phyloP scores from a whole-genome alignment of 2,888 invertebrate genomes.

The Cantharis nigra region DNA sequence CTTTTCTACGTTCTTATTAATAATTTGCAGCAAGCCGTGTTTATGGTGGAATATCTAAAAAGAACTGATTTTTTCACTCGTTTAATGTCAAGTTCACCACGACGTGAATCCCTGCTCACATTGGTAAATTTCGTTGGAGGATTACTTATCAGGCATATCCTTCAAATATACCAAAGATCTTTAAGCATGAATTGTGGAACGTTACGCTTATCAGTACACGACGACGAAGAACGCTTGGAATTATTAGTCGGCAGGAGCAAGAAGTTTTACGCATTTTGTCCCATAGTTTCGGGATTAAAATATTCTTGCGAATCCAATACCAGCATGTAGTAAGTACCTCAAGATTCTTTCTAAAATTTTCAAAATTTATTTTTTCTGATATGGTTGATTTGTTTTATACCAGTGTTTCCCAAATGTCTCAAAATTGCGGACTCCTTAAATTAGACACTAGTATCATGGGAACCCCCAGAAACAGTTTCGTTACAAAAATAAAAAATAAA shows the following conservation, averaged over 20 bases:
- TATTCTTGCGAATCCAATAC: not conserved
- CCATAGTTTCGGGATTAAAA: not conserved
- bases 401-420: too few relatives aligned
- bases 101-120: too few relatives aligned
- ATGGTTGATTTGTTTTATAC: too few relatives aligned
- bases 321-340: not conserved
- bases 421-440: too few relatives aligned
- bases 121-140: not conserved
- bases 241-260: not conserved
- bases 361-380: too few relatives aligned
- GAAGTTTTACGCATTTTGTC: not conserved
- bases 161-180: not conserved
- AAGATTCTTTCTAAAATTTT: too few relatives aligned
- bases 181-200: not conserved
- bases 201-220: not conserved
- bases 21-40: not conserved
- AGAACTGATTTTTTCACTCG: too few relatives aligned
- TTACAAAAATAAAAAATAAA: too few relatives aligned
- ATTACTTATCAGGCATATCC: not conserved
- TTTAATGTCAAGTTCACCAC: too few relatives aligned
- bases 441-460: too few relatives aligned
- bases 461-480: too few relatives aligned
- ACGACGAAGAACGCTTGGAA: not conserved
- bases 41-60: not conserved
- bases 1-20: too few relatives aligned